Evolutionary conservation across 2,113 vertebrate genomes (phyloP), one percentile per base, ranked within the genome.

Genomic region (Litocranius walleri): DNA sequence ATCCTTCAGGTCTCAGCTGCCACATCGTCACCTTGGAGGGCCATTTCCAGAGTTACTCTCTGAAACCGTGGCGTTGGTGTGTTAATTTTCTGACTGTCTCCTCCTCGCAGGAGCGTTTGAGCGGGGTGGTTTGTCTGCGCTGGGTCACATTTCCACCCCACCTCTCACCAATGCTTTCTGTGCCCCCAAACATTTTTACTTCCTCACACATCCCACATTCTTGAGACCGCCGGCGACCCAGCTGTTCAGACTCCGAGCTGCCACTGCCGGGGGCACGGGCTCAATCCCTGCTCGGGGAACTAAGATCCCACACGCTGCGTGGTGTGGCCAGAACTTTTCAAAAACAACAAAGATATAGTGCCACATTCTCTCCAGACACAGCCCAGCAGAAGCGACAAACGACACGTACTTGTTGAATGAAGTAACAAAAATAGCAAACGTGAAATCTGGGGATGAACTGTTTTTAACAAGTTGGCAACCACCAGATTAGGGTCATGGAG

Each of bases 281-380:
- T 43, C 23, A 14, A 0, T 7, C 71, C 21, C 40, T 14, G 40
- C 36, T 25, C 6, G 0, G 12, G 40, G 71, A 43, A 2, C n/a
- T 40, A 12, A 43, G 40, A 77, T 77, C 12, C 40, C 12, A 0
- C 23, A 13, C 1, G 36, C 71, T 14, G 40, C 23, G 5, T 0
- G 1, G 67, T 23, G 19, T 23, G 19, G n/a, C 67, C 67, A 23
- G 10, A 23, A 1, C n/a, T 12, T 23, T 23, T 40, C 21, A 40
- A 23, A 71, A 13, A 13, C n/a, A 40, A 71, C 67, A 40, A 12
- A 40, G 40, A 23, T 71, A 71, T 23, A 71, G 67, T 23, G 21
- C 67, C 67, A 12, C 67, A 1, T 12, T 23, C 54, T 15, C 9
- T 45, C 19, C 4, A 36, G 7, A 4, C 8, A 13, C 57, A 8